Conservation (phyloP, 2,888 invertebrate species). For the Harpalus rubripes region DNA sequence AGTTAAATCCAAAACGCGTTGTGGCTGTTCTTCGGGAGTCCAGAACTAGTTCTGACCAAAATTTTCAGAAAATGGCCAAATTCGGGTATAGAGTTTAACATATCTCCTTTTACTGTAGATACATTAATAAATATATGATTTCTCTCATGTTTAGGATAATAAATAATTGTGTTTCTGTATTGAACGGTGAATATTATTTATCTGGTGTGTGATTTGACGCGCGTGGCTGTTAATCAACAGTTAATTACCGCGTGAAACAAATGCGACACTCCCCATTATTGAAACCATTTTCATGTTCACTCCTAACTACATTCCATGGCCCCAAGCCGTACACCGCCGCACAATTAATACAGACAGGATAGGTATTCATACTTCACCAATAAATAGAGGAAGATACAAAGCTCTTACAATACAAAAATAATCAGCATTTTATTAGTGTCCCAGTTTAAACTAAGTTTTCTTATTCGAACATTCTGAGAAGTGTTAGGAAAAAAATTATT, state of each 20-base stretch:
- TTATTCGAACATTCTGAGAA: too few species aligned
- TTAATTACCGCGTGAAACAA: constrained; percentile 46
- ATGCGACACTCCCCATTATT: constrained; percentile 49
- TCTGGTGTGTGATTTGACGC: constrained; percentile 24
- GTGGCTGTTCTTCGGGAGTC: too few species aligned
- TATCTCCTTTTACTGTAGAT: too few species aligned
- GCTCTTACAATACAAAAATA: too few species aligned
- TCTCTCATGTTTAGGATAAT: background rate
- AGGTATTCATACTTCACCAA: background rate
- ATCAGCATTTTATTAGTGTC: too few species aligned
- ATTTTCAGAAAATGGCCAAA: too few species aligned
- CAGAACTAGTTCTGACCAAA: too few species aligned
- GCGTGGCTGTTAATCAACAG: constrained; percentile 40
- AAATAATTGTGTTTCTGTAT: background rate
- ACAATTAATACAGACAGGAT: background rate
- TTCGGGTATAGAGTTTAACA: too few species aligned
- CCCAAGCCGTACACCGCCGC: background rate
- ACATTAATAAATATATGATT: background rate
- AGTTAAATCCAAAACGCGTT: too few species aligned
- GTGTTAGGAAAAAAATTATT: too few species aligned
- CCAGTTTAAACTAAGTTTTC: too few species aligned
- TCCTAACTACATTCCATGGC: constrained; percentile 27
- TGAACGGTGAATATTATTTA: constrained; percentile 35
- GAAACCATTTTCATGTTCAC: constrained; percentile 51
- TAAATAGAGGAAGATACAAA: background rate